phyloP scores from a whole-genome alignment of 2,113 vertebrate genomes.

The Hiodon alosoides region DNA sequence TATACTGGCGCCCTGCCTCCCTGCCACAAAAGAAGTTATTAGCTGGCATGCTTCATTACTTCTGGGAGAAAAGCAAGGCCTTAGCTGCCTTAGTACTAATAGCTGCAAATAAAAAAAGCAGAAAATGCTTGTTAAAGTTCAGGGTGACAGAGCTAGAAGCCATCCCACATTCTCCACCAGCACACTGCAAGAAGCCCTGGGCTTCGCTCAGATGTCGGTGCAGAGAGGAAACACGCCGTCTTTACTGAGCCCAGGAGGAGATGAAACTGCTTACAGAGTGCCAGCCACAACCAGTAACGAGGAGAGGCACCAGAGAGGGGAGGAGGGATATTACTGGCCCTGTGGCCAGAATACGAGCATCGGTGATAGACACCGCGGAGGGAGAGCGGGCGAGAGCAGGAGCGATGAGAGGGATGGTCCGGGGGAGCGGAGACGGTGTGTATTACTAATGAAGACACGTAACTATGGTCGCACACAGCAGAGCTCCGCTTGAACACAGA shows the following conservation, averaged over 20 bases:
- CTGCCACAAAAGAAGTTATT: background rate
- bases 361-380: no score
- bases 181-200: background rate
- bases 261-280: background rate
- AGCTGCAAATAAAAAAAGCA: constrained; percentile 6
- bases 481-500: no score
- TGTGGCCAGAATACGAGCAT: no score
- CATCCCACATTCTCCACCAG: background rate
- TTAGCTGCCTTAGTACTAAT: background rate
- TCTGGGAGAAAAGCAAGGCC: background rate
- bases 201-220: background rate
- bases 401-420: no score
- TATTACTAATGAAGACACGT: no score
- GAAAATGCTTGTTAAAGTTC: constrained; percentile 16
- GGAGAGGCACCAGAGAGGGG: no score
- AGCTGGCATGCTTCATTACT: background rate
- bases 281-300: no score
- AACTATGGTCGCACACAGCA: no score
- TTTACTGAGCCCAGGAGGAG: background rate
- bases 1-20: background rate
- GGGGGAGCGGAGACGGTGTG: no score
- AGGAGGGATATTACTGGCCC: no score
- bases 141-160: constrained; percentile 13
- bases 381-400: no score
- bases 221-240: background rate